Evolutionary conservation across 2,888 invertebrate genomes (phyloP).

Genomic region (Cyaniris semiargus): DNA sequence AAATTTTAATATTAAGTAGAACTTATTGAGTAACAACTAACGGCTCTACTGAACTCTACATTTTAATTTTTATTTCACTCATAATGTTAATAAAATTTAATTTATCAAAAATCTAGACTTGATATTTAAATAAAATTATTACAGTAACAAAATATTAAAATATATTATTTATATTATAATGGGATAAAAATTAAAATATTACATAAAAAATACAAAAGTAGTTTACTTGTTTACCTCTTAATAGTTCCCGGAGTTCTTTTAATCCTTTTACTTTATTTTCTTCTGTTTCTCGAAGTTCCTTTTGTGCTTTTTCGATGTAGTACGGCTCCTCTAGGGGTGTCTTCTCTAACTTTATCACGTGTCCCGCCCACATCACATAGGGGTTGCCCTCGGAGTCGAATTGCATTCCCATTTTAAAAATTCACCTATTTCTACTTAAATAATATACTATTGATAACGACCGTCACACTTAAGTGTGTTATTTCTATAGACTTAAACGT

Average conservation of each 20-base stretch:
- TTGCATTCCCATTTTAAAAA: slow-evolving; percentile 65
- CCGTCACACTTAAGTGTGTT: not conserved
- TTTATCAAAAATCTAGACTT: not conserved
- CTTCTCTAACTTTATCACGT: slow-evolving; percentile 82
- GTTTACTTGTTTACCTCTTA: slow-evolving; percentile 74
- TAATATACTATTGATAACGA: not conserved
- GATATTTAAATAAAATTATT: not conserved
- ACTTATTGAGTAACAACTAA: not conserved
- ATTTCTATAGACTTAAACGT: not conserved
- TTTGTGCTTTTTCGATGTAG: slow-evolving; percentile 82
- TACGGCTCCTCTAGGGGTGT: slow-evolving; percentile 79
- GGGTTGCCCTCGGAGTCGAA: slow-evolving; percentile 80
- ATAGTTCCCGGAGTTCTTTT: slow-evolving; percentile 73
- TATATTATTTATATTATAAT: no score
- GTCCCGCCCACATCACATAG: slow-evolving; percentile 82
- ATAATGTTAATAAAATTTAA: not conserved
- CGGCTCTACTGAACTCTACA: not conserved
- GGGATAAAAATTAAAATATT: not conserved
- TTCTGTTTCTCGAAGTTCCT: slow-evolving; percentile 86
- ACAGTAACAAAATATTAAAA: not conserved
- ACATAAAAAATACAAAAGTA: not conserved
- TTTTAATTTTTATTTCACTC: not conserved
- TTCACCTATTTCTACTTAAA: not conserved
- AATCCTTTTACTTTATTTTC: slow-evolving; percentile 82
- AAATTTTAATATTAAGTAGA: no score